phyloP scores from a whole-genome alignment of 2,888 invertebrate species.

The Isotomurus palustris region DNA sequence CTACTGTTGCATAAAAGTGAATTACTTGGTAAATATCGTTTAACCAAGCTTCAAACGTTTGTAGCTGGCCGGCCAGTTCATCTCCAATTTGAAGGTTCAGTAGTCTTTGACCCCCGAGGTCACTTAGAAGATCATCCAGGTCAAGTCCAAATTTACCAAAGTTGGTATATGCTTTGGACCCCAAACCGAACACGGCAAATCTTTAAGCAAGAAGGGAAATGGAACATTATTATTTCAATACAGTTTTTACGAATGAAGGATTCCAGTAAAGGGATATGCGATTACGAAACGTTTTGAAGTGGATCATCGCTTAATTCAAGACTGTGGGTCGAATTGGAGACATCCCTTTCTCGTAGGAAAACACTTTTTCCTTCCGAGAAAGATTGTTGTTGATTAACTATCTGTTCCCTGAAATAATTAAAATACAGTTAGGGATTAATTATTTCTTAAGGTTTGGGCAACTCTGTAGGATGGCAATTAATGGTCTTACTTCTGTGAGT shows the following conservation, averaged over 20 bases:
- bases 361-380: too few relatives aligned
- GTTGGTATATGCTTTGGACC: conserved; percentile 93
- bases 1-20: conserved; percentile 75
- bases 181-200: conserved; percentile 89
- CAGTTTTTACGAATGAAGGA: not conserved
- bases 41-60: conserved; percentile 88
- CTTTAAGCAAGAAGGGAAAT: conserved; percentile 50
- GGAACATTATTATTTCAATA: not conserved
- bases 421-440: too few relatives aligned
- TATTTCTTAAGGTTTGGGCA: too few relatives aligned
- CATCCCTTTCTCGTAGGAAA: too few relatives aligned
- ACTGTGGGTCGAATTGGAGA: conserved; percentile 84
- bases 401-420: too few relatives aligned
- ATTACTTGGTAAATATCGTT: conserved; percentile 76
- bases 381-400: too few relatives aligned
- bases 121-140: conserved; percentile 83
- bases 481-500: too few relatives aligned
- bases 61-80: conserved; percentile 94
- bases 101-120: conserved; percentile 84
- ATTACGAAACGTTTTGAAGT: not conserved
- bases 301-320: conserved; percentile 72
- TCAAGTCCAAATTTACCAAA: conserved; percentile 93
- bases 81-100: conserved; percentile 79
- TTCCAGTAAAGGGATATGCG: not conserved
- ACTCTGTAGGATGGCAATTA: too few relatives aligned